Evolutionary conservation across 37 sponge, comb jelly and placozoan species (phyloP).

Genomic region (Bolinopsis microptera): DNA sequence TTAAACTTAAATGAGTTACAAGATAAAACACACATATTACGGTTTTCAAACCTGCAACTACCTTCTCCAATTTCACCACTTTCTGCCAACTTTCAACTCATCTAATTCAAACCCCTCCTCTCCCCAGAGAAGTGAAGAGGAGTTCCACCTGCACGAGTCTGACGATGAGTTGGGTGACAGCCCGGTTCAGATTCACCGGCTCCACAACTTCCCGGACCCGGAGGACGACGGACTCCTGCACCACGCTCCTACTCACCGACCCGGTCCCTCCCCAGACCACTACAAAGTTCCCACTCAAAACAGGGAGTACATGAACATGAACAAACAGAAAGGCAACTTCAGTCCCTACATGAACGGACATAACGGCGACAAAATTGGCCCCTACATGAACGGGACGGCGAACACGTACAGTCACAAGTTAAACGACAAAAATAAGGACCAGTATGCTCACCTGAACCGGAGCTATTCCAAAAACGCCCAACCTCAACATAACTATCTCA

Average conservation of each 20-base stretch:
- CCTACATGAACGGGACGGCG: conserved; percentile 36
- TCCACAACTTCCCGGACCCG: conserved; percentile 34
- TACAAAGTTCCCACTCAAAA: background rate
- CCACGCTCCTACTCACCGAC: background rate
- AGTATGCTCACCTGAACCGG: conserved; percentile 22
- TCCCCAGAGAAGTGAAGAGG: conserved; percentile 40
- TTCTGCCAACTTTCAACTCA: background rate
- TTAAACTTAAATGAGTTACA: too few species aligned
- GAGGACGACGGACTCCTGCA: conserved; percentile 40
- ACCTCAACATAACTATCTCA: background rate
- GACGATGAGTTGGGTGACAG: background rate
- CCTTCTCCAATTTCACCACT: background rate
- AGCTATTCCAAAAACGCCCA: background rate
- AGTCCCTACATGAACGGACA: background rate
- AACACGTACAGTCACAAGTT: conserved; percentile 60
- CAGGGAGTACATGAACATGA: background rate
- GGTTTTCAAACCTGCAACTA: background rate
- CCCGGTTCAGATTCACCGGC: conserved; percentile 8
- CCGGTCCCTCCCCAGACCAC: conserved; percentile 5
- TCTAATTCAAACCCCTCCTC: background rate
- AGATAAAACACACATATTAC: too few species aligned
- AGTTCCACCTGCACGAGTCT: background rate
- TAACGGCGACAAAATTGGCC: background rate
- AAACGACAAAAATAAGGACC: background rate
- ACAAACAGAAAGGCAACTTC: background rate